These are phyloP conservation scores for Scalopus aquaticus DNA, from an alignment of 2,113 vertebrate genomes.

Conservation along the genomic window DNA sequence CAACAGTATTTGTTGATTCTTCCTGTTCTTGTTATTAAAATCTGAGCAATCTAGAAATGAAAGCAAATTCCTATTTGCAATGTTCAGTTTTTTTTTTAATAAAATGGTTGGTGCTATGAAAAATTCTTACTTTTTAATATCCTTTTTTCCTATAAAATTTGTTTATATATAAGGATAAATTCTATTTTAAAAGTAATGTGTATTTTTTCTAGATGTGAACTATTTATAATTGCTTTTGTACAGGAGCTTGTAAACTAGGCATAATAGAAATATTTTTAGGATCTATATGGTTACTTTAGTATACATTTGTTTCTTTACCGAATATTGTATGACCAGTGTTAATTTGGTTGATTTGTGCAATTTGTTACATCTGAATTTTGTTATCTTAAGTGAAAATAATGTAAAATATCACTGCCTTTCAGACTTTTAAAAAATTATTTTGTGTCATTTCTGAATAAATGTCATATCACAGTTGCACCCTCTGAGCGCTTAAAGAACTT, in stretches of 20 bases:
- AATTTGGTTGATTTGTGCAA: slow-evolving; percentile 91
- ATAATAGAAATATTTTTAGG: slow-evolving; percentile 89
- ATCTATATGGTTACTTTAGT: slow-evolving; percentile 79
- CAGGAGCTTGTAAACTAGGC: slow-evolving; percentile 89
- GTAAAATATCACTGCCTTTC: slow-evolving; percentile 80
- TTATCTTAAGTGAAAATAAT: slow-evolving; percentile 88
- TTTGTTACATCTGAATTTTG: slow-evolving; percentile 88
- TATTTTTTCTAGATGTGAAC: slow-evolving; percentile 97
- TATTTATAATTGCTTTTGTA: slow-evolving; percentile 98
- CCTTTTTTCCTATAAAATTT: slow-evolving; percentile 86
- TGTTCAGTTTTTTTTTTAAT: slow-evolving; percentile 63
- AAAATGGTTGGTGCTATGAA: slow-evolving; percentile 86
- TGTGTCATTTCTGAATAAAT: slow-evolving; percentile 84
- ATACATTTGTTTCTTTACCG: slow-evolving; percentile 83
- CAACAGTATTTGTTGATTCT: slow-evolving; percentile 42
- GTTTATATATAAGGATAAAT: slow-evolving; percentile 92
- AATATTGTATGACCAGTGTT: slow-evolving; percentile 90
- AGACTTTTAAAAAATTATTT: slow-evolving; percentile 71
- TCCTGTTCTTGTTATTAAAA: slow-evolving; percentile 34
- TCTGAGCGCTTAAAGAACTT: slow-evolving; percentile 14
- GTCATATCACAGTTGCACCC: slow-evolving; percentile 26
- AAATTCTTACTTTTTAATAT: slow-evolving; percentile 79
- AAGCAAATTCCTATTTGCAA: slow-evolving; percentile 66
- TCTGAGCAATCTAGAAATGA: neutral
- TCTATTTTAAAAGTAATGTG: slow-evolving; percentile 90